Base-by-base conservation (phyloP, 2,797 vertebrate genomes). In the Ataeniobius toweri region DNA sequence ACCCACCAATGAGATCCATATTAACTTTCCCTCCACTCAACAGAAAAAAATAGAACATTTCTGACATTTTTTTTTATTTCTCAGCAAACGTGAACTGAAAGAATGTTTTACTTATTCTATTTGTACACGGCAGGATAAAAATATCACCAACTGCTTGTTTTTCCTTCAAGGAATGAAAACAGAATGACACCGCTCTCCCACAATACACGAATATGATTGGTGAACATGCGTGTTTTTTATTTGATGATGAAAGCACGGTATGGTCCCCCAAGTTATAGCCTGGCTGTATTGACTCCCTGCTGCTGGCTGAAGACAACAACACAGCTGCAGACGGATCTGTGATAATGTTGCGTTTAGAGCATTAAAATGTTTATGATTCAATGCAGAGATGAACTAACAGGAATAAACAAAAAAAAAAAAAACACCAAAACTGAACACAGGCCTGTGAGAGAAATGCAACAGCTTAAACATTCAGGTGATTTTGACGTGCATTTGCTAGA, bases 191-290 rank as follows among this genome's bases (percentile, higher is more conserved):
- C 48, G 18, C 44, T 83, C 88, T 88, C 87, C 86, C 85, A 93
- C 88, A 85, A 51, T 86, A 90, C 92, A 93, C 89, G 95, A 94
- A 94, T 91, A 94, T 88, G 90, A 83, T 87, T 81, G 83, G 41
- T 73, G 75, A 79, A 74, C 65, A 67, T 76, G n/a, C 74, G 68
- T 72, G 51, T 51, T 67, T 59, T 85, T 90, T 83, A 81, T 88
- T 88, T 87, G 55, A 70, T 56, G 81, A 78, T 46, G 80, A 91
- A 88, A 87, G 88, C 88, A 90, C 78, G 89, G 83, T 82, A 89
- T 92, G 89, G 90, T 93, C 91, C 85, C 91, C 83, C 76, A 51
- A 80, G 84, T 71, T 84, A 74, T 78, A 82, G 71, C 80, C 59
- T 53, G 53, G 65, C 58, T 77, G 73, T 78, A 83, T 68, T 71